phyloP scores from a whole-genome alignment of 2,888 invertebrate species.

The Frankliniella fusca region DNA sequence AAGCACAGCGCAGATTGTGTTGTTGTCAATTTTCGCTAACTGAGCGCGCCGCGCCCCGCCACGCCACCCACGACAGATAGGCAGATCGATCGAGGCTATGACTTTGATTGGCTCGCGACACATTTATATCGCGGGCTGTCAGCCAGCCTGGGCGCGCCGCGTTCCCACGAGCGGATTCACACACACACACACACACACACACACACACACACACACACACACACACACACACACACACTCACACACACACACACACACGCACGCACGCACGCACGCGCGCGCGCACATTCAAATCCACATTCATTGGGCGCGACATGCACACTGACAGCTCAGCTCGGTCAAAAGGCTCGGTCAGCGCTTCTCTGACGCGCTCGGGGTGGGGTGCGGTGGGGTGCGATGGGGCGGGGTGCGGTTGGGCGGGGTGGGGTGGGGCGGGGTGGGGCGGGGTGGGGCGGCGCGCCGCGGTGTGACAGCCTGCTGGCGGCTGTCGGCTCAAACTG shows the following conservation, averaged over 20 bases:
- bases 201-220: too few relatives aligned
- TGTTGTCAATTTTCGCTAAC: slow-evolving; percentile 6
- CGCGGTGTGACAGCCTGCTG: too few relatives aligned
- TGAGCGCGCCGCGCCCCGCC: background rate
- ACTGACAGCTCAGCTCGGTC: slow-evolving; percentile 5
- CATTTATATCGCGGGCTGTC: background rate
- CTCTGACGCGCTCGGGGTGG: too few relatives aligned
- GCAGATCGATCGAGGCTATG: background rate
- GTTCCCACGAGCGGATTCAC: background rate
- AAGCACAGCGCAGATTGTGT: background rate
- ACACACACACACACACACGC: too few relatives aligned
- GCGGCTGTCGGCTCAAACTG: too few relatives aligned
- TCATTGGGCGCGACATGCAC: background rate
- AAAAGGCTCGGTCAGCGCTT: background rate
- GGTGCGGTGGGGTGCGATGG: too few relatives aligned
- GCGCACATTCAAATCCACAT: background rate
- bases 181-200: too few relatives aligned
- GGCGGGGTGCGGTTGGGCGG: too few relatives aligned
- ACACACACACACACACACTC: too few relatives aligned
- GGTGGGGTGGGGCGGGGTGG: too few relatives aligned
- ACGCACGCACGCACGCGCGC: too few relatives aligned
- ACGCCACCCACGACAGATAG: background rate
- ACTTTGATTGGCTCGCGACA: slow-evolving; percentile 2
- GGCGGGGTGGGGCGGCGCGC: too few relatives aligned
- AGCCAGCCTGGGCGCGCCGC: background rate